Conservation (phyloP, 1,140 invertebrate species). For the Bombus haemorrhoidalis region DNA sequence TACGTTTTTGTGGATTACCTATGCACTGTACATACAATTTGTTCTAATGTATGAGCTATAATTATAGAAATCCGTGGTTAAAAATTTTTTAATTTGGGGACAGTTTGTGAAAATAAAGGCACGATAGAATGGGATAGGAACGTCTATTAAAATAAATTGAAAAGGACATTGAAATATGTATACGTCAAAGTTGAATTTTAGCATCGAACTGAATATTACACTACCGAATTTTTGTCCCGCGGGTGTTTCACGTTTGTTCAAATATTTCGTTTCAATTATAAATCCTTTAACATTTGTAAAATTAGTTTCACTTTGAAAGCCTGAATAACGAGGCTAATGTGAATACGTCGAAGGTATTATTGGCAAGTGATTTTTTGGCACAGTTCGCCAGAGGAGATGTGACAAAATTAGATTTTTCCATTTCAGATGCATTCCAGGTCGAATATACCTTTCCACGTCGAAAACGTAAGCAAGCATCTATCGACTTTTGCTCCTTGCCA, state of each 20-base stretch:
- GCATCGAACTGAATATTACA: neutral
- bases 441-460: constrained; percentile 21
- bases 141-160: too few species aligned
- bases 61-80: neutral
- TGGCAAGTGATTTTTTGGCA: constrained; percentile 38
- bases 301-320: neutral
- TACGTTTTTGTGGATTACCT: neutral
- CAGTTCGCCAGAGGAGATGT: neutral
- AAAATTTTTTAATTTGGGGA: too few species aligned
- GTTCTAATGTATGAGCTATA: neutral
- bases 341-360: neutral
- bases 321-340: neutral
- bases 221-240: neutral
- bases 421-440: constrained; percentile 20
- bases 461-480: constrained; percentile 35
- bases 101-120: neutral
- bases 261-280: neutral
- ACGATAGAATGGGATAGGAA: neutral
- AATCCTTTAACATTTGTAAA: neutral
- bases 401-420: constrained; percentile 37
- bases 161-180: too few species aligned
- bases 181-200: neutral
- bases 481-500: constrained; percentile 48
- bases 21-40: neutral
- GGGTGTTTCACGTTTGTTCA: neutral